Percentiles rank a stretch among this genome's conserved stretches.
Evolutionary conservation across 2,888 invertebrate species (phyloP).

Genomic region (Athalia rosae): DNA sequence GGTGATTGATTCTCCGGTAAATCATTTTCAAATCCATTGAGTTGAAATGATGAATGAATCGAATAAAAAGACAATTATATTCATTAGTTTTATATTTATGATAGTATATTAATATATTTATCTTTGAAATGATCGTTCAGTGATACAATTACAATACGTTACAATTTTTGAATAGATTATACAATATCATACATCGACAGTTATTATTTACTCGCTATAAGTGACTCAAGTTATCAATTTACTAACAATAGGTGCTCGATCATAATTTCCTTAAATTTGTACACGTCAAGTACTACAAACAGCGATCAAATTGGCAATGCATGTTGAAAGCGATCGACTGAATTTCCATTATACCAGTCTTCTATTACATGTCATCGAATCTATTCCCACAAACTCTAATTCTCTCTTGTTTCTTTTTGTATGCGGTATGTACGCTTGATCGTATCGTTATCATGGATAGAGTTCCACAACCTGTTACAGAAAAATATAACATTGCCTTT

Average conservation of each 20-base stretch:
- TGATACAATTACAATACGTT: slow-evolving; percentile 48
- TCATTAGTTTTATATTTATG: slow-evolving; percentile 29
- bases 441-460: not conserved
- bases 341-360: not conserved
- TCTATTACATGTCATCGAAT: no score
- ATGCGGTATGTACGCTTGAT: not conserved
- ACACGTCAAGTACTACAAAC: slow-evolving; percentile 22
- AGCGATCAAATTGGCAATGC: slow-evolving; percentile 11
- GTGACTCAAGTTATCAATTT: slow-evolving; percentile 9
- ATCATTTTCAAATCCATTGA: slow-evolving; percentile 41
- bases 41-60: slow-evolving; percentile 10
- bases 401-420: not conserved
- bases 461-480: slow-evolving; percentile 9
- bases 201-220: slow-evolving; percentile 36
- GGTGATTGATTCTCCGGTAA: not conserved
- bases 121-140: slow-evolving; percentile 45
- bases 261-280: not conserved
- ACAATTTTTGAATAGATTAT: slow-evolving; percentile 51
- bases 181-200: slow-evolving; percentile 66
- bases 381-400: not conserved
- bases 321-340: not conserved
- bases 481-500: slow-evolving; percentile 20
- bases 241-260: not conserved
- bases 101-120: slow-evolving; percentile 24
- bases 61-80: slow-evolving; percentile 13